These are phyloP conservation scores for Prinia subflava DNA, from an alignment of 2,113 vertebrate species.

Conservation along the genomic window DNA sequence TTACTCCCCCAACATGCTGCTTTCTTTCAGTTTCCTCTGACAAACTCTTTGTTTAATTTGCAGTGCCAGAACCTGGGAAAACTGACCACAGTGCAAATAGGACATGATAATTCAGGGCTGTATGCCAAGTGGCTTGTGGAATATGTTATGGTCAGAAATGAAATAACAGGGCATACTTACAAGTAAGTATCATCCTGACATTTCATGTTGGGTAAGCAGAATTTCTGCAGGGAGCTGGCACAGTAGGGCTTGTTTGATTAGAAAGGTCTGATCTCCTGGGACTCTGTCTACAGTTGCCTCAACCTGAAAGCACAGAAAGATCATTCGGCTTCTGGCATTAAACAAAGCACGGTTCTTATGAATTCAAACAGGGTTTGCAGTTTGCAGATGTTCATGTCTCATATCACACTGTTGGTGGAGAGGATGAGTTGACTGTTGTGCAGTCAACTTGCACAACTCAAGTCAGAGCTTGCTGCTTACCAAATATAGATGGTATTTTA, in stretches of 20 bases:
- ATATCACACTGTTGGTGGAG: neutral
- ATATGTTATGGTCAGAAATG: conserved; percentile 93
- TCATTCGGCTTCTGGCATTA: neutral
- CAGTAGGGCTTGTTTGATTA: neutral
- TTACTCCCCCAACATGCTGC: neutral
- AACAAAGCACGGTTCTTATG: neutral
- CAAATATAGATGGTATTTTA: neutral
- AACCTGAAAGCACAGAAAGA: neutral
- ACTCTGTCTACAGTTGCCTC: neutral
- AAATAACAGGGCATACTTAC: conserved; percentile 97
- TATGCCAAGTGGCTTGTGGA: conserved; percentile 98
- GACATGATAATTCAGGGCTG: conserved; percentile 95
- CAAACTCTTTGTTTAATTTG: conserved; percentile 4
- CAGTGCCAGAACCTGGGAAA: conserved; percentile 98
- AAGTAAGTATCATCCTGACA: conserved; percentile 80
- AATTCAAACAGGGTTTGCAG: neutral
- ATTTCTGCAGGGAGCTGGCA: neutral
- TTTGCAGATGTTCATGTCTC: neutral
- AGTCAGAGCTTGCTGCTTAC: neutral
- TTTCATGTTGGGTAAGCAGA: conserved; percentile 48
- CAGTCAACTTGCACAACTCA: neutral
- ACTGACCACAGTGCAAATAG: conserved; percentile 97
- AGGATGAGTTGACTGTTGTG: neutral
- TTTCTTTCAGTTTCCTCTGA: neutral
- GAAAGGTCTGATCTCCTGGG: neutral